Percentiles rank a stretch among this genome's conserved stretches.
phyloP scores from a whole-genome alignment of 2,113 vertebrate species.

The Hassar affinis region DNA sequence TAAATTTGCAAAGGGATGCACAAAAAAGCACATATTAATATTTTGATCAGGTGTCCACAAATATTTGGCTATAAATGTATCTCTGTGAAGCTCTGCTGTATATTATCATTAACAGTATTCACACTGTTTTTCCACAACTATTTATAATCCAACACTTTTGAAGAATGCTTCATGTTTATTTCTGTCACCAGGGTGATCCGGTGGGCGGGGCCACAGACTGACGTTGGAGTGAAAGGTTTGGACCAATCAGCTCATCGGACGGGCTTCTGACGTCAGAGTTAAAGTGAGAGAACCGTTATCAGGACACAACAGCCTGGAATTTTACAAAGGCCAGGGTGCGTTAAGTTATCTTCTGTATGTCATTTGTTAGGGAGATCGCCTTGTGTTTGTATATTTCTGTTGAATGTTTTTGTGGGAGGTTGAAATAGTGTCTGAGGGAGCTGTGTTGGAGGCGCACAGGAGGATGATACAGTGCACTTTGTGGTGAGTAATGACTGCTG shows the following conservation, averaged over 20 bases:
- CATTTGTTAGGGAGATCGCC: not conserved
- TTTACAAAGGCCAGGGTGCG: slow-evolving; percentile 39
- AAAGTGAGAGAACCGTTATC: slow-evolving; percentile 71
- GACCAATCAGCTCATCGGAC: slow-evolving; percentile 62
- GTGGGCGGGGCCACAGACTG: slow-evolving; percentile 58
- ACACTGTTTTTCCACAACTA: not conserved
- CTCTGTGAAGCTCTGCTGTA: not conserved
- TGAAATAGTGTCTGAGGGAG: not conserved
- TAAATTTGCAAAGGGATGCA: not conserved
- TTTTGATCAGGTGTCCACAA: not conserved
- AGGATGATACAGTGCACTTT: slow-evolving; percentile 58
- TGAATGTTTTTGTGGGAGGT: not conserved
- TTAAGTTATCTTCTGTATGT: not conserved
- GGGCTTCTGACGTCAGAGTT: slow-evolving; percentile 69
- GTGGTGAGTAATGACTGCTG: slow-evolving; percentile 68
- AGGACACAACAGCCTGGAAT: slow-evolving; percentile 55
- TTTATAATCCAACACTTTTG: not conserved
- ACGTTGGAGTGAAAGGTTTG: slow-evolving; percentile 40
- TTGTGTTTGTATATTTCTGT: not conserved
- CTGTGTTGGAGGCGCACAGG: slow-evolving; percentile 20
- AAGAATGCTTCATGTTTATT: slow-evolving; percentile 66
- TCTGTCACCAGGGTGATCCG: slow-evolving; percentile 64
- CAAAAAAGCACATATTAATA: not conserved
- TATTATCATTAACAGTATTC: not conserved
- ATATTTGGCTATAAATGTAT: not conserved